Conservation (phyloP, 2,113 vertebrate genomes). For the Rhea americana region DNA sequence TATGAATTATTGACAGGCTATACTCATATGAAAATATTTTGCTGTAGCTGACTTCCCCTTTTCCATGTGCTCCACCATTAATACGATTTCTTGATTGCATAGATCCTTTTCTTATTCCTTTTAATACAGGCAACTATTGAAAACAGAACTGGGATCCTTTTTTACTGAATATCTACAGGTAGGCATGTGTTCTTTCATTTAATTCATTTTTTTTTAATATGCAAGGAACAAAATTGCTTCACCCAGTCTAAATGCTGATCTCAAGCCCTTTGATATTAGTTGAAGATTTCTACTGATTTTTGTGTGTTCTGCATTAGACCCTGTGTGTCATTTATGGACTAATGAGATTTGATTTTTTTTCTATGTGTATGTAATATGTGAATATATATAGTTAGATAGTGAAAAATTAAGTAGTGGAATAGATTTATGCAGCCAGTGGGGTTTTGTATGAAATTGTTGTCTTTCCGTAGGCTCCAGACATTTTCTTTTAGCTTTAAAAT, state of each 20-base stretch:
- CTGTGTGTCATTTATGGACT: not conserved
- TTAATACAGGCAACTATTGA: constrained; percentile 87
- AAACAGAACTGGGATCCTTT: constrained; percentile 96
- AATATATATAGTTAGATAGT: not conserved
- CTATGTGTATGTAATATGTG: too few relatives aligned
- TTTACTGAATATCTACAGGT: constrained; percentile 96
- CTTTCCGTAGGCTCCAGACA: not conserved
- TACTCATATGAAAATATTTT: not conserved
- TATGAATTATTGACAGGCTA: not conserved
- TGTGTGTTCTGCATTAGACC: not conserved
- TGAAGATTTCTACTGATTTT: not conserved
- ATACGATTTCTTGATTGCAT: not conserved
- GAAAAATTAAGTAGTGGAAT: not conserved
- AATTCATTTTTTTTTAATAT: not conserved
- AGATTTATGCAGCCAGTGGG: not conserved
- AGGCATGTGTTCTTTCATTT: constrained; percentile 29
- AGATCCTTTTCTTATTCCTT: constrained; percentile 17
- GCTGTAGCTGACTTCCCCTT: not conserved
- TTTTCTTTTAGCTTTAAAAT: not conserved
- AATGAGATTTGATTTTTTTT: not conserved
- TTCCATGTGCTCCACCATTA: not conserved
- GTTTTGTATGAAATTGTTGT: not conserved
- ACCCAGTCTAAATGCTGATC: not conserved
- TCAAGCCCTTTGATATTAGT: not conserved
- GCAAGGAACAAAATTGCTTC: not conserved